These are phyloP conservation scores for Pegoplata infirma DNA, from an alignment of 2,888 invertebrate genomes.

Conservation along the genomic window DNA sequence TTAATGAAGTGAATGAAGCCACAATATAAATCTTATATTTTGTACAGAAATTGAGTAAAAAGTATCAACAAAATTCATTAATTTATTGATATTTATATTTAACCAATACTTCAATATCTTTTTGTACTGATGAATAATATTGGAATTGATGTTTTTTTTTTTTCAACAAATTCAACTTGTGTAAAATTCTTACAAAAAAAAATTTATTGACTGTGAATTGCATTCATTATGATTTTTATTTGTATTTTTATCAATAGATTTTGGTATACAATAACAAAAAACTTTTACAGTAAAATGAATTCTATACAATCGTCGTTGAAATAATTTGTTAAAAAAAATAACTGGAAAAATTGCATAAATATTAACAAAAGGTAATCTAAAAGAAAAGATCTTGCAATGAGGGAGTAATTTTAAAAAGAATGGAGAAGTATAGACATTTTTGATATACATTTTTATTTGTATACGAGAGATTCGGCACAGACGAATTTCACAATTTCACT, in stretches of 20 bases:
- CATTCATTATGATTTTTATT: background rate
- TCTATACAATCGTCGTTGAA: background rate
- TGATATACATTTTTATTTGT: too few species aligned
- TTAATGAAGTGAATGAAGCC: background rate
- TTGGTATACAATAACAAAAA: background rate
- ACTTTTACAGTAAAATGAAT: slow-evolving; percentile 1
- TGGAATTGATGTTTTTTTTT: background rate
- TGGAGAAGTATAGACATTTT: too few species aligned
- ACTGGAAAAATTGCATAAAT: slow-evolving; percentile 5
- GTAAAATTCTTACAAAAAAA: background rate
- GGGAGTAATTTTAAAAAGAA: too few species aligned
- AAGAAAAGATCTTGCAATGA: too few species aligned
- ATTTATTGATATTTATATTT: too few species aligned
- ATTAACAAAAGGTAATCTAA: too few species aligned
- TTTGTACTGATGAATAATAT: background rate
- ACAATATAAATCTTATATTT: background rate
- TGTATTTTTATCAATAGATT: background rate
- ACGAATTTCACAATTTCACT: too few species aligned
- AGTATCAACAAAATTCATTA: background rate
- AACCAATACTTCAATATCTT: background rate
- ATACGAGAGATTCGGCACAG: too few species aligned
- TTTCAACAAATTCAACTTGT: too few species aligned
- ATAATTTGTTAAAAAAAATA: slow-evolving; percentile 12
- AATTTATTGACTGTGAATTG: background rate
- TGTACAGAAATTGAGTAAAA: background rate